Percentiles rank a stretch among this genome's conserved stretches.
Conservation (phyloP, 2,113 vertebrate genomes). For the Capreolus pygargus region DNA sequence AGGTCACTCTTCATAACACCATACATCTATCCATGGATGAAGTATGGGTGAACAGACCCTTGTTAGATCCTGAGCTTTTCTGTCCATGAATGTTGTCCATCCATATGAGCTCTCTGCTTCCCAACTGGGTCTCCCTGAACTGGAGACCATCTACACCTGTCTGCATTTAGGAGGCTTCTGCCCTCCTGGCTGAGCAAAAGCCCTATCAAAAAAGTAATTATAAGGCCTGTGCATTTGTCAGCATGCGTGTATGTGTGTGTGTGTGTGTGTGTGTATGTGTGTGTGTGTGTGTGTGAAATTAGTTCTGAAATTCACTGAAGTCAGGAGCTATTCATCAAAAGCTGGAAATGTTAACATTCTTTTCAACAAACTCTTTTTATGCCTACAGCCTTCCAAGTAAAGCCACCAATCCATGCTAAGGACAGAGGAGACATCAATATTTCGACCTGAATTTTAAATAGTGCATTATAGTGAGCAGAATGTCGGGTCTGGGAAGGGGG, state of each 20-base stretch:
- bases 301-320: neutral
- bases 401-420: neutral
- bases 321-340: slow-evolving; percentile 10
- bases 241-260: neutral
- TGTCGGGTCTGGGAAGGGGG: neutral
- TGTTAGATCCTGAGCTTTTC: neutral
- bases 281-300: neutral
- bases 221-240: neutral
- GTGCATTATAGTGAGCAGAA: neutral
- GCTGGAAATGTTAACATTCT: neutral
- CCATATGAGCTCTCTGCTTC: neutral
- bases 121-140: neutral
- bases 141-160: neutral
- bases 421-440: neutral
- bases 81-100: neutral
- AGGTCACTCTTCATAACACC: neutral
- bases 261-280: neutral
- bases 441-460: neutral
- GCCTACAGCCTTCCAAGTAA: neutral
- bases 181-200: neutral
- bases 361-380: neutral
- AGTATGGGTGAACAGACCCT: neutral
- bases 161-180: neutral
- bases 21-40: neutral
- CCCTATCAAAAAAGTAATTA: neutral